Evolutionary conservation across 2,797 vertebrate genomes (phyloP), one percentile per base, ranked within the genome.

Genomic region (Hypotaenidia philippensis): DNA sequence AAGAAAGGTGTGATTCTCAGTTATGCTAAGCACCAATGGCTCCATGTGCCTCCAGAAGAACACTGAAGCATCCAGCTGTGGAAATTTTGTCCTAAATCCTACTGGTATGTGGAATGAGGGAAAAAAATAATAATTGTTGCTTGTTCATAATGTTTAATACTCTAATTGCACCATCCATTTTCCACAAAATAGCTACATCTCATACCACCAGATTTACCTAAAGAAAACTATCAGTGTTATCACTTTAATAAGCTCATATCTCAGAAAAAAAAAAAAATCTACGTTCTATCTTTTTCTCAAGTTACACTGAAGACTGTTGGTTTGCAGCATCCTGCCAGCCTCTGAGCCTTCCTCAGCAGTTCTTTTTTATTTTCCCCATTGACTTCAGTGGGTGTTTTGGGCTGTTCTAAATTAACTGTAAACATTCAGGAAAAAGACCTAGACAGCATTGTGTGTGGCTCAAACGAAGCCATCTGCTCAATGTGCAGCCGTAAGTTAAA

Each of bases 381-480:
- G 81, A 87, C 78, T 87, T 87, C 60, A 89, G 59, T 82, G 49
- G 55, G 77, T 77, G 49, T 83, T 90, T 89, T 56, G 59, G 74
- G 17, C 59, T 96, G 85, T 79, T 94, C 55, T 70, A 89, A 94
- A 87, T 94, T 86, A 83, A 79, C 41, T 76, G 63, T 66, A 89
- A 90, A 56, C 40, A 59, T 84, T 87, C 63, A 84, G 36, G 74
- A 60, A 89, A 95, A 95, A 94, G 66, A 89, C 60, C 70, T 74
- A 72, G 56, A 56, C 49, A 84, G 80, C 52, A 66, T 38, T 66
- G 74, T 53, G 63, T 70, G 63, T 84, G 83, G 80, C 90, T 94
- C 83, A 69, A 34, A 89, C 82, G 52, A 90, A 90, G 53, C 83
- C 83, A 84, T 95, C 86, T 95, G 86, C 52, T 95, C 88, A 56